Conservation (phyloP, 2,888 invertebrate species). For the Pecten maximus region DNA sequence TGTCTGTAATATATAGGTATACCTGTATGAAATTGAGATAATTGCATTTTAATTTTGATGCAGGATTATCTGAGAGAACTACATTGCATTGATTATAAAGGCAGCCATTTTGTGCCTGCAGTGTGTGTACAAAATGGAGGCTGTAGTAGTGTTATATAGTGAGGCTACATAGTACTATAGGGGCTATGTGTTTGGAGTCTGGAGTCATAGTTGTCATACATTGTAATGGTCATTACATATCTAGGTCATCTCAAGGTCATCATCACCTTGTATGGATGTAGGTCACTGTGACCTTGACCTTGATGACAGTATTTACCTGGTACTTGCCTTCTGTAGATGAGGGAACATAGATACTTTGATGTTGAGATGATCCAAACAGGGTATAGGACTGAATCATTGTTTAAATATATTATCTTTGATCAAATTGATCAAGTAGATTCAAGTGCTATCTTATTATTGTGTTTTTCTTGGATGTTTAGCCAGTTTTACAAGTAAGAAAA, state of each 20-base stretch:
- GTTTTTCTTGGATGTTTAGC: no score
- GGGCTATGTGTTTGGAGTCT: background rate
- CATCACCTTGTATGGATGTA: background rate
- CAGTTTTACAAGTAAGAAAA: no score
- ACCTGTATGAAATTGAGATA: background rate
- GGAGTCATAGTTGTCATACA: background rate
- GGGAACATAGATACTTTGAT: no score
- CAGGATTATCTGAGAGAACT: background rate
- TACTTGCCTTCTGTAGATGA: no score
- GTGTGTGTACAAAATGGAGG: slow-evolving; percentile 23
- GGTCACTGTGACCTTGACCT: slow-evolving; percentile 22
- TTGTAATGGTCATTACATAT: background rate
- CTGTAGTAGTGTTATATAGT: slow-evolving; percentile 1
- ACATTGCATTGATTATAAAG: background rate
- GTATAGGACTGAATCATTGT: no score
- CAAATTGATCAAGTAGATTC: no score
- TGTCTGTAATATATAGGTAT: no score
- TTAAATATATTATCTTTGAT: no score
- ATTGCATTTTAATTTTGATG: background rate
- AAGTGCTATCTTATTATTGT: no score
- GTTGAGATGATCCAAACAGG: no score
- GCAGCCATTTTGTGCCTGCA: slow-evolving; percentile 5
- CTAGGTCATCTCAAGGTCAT: slow-evolving; percentile 22
- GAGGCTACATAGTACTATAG: background rate
- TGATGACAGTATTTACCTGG: background rate